Evolutionary conservation across 2,797 vertebrate genomes (phyloP).

Genomic region (Sebastes goodei): DNA sequence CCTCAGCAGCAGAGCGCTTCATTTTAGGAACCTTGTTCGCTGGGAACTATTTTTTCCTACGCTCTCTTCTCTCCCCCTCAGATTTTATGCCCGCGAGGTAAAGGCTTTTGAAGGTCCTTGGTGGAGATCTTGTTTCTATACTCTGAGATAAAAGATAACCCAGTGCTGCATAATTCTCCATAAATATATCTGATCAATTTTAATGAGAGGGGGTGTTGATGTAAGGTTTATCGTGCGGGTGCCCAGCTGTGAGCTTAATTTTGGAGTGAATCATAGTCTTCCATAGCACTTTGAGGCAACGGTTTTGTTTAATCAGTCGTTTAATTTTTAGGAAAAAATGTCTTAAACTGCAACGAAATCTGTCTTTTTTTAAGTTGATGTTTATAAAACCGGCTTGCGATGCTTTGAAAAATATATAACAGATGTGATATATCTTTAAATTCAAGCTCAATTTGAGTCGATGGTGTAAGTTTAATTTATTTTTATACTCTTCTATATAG

Average conservation of each 20-base stretch:
- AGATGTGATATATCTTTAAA: conserved; percentile 79
- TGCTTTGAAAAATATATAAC: conserved; percentile 71
- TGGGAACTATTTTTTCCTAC: conserved; percentile 8
- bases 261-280: conserved; percentile 80
- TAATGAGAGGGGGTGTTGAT: conserved; percentile 48
- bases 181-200: conserved; percentile 66
- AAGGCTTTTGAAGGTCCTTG: conserved; percentile 36
- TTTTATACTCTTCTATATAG: conserved; percentile 84
- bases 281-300: conserved; percentile 79
- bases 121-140: conserved; percentile 50
- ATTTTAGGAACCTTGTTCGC: conserved; percentile 21
- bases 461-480: conserved; percentile 81
- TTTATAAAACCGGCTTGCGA: conserved; percentile 76
- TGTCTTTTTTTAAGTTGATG: conserved; percentile 67
- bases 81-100: conserved; percentile 42
- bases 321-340: conserved; percentile 65
- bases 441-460: conserved; percentile 75
- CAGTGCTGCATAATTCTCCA: conserved; percentile 64
- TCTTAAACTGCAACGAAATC: conserved; percentile 59
- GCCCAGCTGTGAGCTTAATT: conserved; percentile 57
- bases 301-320: conserved; percentile 59
- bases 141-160: conserved; percentile 55
- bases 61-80: not conserved
- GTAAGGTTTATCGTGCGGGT: conserved; percentile 40
- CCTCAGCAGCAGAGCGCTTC: conserved; percentile 27